These are phyloP conservation scores for Urophycis tenuis DNA, from an alignment of 2,797 vertebrate species.

Conservation along the genomic window DNA sequence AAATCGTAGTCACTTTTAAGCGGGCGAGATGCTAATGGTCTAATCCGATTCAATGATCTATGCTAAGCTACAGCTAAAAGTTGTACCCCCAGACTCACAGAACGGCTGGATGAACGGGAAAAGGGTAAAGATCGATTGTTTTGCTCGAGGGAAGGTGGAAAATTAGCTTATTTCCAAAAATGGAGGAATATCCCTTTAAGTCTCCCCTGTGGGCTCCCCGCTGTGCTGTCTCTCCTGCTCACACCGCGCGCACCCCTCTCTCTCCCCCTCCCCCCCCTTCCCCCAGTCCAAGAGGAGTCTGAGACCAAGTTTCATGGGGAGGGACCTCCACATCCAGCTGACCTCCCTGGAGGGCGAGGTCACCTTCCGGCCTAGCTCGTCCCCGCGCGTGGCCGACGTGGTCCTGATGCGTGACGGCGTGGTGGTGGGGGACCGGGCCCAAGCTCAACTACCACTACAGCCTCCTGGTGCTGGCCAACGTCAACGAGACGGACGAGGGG, in stretches of 20 bases:
- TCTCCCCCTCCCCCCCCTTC: not conserved
- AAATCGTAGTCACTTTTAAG: too few relatives aligned
- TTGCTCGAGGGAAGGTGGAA: too few relatives aligned
- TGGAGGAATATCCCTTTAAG: too few relatives aligned
- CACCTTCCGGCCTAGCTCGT: constrained; percentile 44
- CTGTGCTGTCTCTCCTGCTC: too few relatives aligned
- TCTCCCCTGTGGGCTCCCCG: too few relatives aligned
- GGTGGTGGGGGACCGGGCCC: constrained; percentile 41
- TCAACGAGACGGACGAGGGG: constrained; percentile 69
- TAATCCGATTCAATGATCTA: too few relatives aligned
- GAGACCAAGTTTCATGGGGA: constrained; percentile 57
- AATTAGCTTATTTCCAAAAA: too few relatives aligned
- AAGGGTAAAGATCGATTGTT: too few relatives aligned
- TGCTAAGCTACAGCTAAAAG: too few relatives aligned
- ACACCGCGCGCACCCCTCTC: not conserved
- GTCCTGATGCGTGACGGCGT: constrained; percentile 49
- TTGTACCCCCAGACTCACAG: too few relatives aligned
- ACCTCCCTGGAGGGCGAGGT: constrained; percentile 43
- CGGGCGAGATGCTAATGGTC: too few relatives aligned
- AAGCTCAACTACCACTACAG: constrained; percentile 46
- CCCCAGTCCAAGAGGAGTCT: constrained; percentile 37
- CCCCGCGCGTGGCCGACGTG: constrained; percentile 18
- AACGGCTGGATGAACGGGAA: too few relatives aligned
- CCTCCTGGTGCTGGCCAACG: constrained; percentile 62
- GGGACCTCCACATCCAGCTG: constrained; percentile 65